Base-by-base conservation (phyloP, 2,888 invertebrate species). In the Cyrtodaria siliqua region DNA sequence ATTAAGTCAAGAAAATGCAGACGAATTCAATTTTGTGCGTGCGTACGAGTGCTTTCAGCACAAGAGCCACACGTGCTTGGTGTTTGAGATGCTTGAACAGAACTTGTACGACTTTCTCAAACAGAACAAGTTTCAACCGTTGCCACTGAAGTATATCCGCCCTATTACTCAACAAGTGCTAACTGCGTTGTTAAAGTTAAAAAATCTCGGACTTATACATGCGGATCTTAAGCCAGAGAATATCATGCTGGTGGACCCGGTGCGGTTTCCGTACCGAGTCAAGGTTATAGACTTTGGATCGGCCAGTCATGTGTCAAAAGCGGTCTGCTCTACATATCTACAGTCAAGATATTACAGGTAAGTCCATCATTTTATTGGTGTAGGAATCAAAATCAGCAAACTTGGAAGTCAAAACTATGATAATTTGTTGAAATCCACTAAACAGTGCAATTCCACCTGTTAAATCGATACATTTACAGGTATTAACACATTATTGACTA, bases 1-100 rank as follows among this genome's bases (percentile, higher is more conserved):
- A 23, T 90, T 94, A 47, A 92, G 91, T 71, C 92, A 93, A 81
- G 93, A 93, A 84, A 93, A 92, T 88, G 93, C 93, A n/a, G 93
- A 93, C 61, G 91, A 94, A 95, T 99, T 98, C 95, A 99, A 99
- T 95, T 99, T 99, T 95, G 99, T 99, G 89, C 97, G 99, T 84
- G 99, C 99, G 56, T 99, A 98, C 94, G 99, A 99, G 94, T 99
- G 99, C 94, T 99, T 99, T 94, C 98, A 98, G 94, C 99, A 99
- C 94, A 98, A 99, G 94, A 98, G 98, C 93, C 99, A 99, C 95
- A 99, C 99, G 67, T 99, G 99, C 94, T 95, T 99, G 94, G 99
- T 99, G 92, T 99, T 99, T 93, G 99, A 99, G 94, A 99, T 99
- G 99, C 95, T 99, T 90, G 99, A 99, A 93, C 99, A 99, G 95